Conservation (phyloP, 1,140 invertebrate species). For the Forficula auricularia region DNA sequence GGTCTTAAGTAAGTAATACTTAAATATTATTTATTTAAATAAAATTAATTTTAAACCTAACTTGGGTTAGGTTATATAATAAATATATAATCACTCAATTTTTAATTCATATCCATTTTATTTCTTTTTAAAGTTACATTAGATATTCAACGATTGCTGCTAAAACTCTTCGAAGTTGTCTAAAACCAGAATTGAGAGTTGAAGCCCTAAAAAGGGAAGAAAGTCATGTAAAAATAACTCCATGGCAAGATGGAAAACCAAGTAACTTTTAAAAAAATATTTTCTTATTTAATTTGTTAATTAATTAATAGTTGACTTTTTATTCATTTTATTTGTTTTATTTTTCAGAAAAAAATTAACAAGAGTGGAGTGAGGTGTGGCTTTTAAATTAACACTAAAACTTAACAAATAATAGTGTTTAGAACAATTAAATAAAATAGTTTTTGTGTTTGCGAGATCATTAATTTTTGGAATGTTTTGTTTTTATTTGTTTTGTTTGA, state of each 20-base stretch:
- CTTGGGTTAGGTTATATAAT: constrained; percentile 1
- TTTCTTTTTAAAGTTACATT: constrained; percentile 56
- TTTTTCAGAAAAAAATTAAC: too few species aligned
- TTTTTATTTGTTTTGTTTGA: too few species aligned
- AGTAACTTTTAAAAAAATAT: constrained; percentile 40
- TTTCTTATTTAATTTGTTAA: neutral
- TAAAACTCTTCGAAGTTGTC: constrained; percentile 50
- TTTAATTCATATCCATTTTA: constrained; percentile 7
- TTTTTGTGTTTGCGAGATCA: too few species aligned
- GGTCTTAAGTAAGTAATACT: constrained; percentile 37
- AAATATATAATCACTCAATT: neutral
- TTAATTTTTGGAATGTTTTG: too few species aligned
- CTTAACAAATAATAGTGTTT: too few species aligned
- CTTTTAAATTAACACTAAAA: too few species aligned
- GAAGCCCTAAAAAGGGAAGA: constrained; percentile 61
- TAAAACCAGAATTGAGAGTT: constrained; percentile 51
- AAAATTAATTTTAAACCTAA: constrained; percentile 6
- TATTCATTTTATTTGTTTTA: too few species aligned
- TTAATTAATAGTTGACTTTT: too few species aligned
- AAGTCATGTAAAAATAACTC: constrained; percentile 56
- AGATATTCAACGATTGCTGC: constrained; percentile 84
- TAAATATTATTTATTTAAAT: constrained; percentile 10
- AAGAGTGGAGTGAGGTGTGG: too few species aligned
- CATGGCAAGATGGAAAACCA: constrained; percentile 72
- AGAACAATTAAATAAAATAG: too few species aligned